Conservation (phyloP, 2,797 vertebrate genomes). For the Sebastes alutus region DNA sequence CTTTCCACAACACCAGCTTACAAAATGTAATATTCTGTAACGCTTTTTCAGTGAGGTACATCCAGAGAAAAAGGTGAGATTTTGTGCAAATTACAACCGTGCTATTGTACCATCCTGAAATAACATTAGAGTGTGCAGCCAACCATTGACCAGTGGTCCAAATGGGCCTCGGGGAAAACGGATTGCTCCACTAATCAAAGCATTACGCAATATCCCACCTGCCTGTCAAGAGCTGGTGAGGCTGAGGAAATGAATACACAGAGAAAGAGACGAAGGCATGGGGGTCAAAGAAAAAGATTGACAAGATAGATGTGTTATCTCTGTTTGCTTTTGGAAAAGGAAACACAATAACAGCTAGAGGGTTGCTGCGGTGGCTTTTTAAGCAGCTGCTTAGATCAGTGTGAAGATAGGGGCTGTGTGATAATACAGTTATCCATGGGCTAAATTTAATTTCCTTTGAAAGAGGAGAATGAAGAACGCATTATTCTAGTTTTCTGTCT, state of each 20-base stretch:
- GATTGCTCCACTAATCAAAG: slow-evolving; percentile 39
- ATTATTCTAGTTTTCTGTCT: slow-evolving; percentile 12
- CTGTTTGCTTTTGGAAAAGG: slow-evolving; percentile 35
- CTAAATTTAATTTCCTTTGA: slow-evolving; percentile 72
- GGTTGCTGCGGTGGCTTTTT: slow-evolving; percentile 27
- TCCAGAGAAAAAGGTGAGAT: not conserved
- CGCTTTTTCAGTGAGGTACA: not conserved
- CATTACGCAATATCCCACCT: slow-evolving; percentile 39
- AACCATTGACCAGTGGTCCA: slow-evolving; percentile 6
- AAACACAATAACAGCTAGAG: slow-evolving; percentile 55
- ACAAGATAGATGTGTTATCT: slow-evolving; percentile 42
- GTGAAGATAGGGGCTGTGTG: slow-evolving; percentile 39
- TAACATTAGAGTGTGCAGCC: slow-evolving; percentile 3
- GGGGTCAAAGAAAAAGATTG: slow-evolving; percentile 14
- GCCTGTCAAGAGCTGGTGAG: slow-evolving; percentile 42
- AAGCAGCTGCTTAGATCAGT: slow-evolving; percentile 35
- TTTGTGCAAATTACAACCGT: not conserved
- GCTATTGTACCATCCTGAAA: slow-evolving; percentile 18
- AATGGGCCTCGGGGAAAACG: slow-evolving; percentile 5
- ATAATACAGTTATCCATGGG: slow-evolving; percentile 54
- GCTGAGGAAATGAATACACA: slow-evolving; percentile 61
- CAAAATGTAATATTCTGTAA: slow-evolving; percentile 11
- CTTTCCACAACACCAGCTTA: not conserved
- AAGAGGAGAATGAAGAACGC: slow-evolving; percentile 35
- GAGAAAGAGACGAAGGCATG: slow-evolving; percentile 22